These are phyloP conservation scores for Nomada ruficornis DNA, from an alignment of 2,888 invertebrate species.

Conservation along the genomic window DNA sequence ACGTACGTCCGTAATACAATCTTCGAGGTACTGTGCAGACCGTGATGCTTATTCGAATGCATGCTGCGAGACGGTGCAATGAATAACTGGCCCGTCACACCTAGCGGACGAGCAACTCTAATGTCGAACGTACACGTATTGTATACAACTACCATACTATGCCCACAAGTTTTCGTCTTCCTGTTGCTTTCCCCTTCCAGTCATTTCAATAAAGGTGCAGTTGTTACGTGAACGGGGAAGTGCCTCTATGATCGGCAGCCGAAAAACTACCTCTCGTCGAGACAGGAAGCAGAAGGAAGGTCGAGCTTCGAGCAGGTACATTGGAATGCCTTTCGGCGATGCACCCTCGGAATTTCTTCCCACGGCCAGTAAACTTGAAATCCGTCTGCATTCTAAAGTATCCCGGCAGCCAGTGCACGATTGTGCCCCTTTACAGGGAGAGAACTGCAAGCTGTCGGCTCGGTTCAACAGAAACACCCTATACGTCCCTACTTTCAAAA, in stretches of 20 bases:
- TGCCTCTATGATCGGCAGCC: not conserved
- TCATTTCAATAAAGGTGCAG: not conserved
- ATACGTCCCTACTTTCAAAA: not conserved
- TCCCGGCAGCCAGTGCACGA: conserved; percentile 26
- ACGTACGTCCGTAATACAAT: conserved; percentile 52
- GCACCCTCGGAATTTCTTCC: conserved; percentile 64
- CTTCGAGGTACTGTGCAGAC: conserved; percentile 16
- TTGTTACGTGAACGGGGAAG: conserved; percentile 8
- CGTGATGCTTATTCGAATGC: conserved; percentile 40
- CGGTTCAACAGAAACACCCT: not conserved
- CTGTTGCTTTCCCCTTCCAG: conserved; percentile 4
- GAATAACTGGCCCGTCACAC: conserved; percentile 17
- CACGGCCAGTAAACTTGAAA: conserved; percentile 61
- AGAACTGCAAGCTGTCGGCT: not conserved
- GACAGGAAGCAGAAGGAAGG: conserved; percentile 63
- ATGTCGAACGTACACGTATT: not conserved
- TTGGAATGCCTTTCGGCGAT: conserved; percentile 64
- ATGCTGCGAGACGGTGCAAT: conserved; percentile 34
- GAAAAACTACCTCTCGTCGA: conserved; percentile 45
- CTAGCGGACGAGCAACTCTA: not conserved
- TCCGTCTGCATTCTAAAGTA: conserved; percentile 54
- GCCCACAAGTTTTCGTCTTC: not conserved
- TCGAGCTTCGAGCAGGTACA: conserved; percentile 59
- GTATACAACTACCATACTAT: no score
- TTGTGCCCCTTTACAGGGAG: conserved; percentile 13